Evolutionary conservation across 2,113 vertebrate genomes (phyloP).

Genomic region (Gallinago paraguaiae): DNA sequence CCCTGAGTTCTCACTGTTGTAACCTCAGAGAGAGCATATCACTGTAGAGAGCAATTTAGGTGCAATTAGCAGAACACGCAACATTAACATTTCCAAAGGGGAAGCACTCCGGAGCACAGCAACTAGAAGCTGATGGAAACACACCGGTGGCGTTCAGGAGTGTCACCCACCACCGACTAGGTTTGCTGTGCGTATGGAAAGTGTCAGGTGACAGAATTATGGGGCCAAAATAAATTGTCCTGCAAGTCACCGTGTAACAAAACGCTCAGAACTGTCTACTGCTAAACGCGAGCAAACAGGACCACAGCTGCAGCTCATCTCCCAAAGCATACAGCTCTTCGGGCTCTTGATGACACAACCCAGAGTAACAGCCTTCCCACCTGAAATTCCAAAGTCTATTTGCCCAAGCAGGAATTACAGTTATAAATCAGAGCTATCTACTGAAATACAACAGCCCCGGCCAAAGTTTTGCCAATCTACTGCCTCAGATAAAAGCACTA

Average conservation of each 20-base stretch:
- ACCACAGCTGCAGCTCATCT: background rate
- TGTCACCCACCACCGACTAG: background rate
- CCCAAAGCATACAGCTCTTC: background rate
- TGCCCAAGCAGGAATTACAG: background rate
- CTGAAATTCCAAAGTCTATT: background rate
- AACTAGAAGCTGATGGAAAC: background rate
- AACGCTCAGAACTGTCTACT: background rate
- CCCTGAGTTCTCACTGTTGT: background rate
- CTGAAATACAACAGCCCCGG: background rate
- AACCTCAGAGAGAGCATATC: background rate
- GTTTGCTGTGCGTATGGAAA: background rate
- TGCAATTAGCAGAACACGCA: background rate
- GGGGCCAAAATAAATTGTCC: background rate
- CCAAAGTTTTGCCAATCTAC: background rate
- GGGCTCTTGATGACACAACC: background rate
- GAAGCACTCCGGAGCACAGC: background rate
- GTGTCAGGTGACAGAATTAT: background rate
- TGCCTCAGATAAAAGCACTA: background rate
- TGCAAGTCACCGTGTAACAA: background rate
- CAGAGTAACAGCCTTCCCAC: background rate
- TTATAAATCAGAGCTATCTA: background rate
- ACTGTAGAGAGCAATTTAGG: background rate
- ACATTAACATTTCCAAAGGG: background rate
- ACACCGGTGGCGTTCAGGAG: background rate
- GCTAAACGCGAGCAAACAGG: background rate